Base-by-base conservation (phyloP, 2,888 invertebrate species). In the Andrena trimmerana region DNA sequence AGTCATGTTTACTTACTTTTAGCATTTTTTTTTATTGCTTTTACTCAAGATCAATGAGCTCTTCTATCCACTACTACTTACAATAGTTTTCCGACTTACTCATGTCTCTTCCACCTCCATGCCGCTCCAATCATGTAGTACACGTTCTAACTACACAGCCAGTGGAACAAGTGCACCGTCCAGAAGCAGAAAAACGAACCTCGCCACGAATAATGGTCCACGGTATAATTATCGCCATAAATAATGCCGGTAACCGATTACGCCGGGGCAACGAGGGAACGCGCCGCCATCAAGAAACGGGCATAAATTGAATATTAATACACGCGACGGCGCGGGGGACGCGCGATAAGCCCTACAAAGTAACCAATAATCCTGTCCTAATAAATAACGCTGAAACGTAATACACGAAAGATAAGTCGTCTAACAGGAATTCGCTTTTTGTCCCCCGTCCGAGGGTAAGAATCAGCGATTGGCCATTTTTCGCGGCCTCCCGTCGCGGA, bases 331-430 rank as follows among this genome's bases (percentile, higher is more conserved):
- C 29, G 24, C 62, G 31, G 29, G 16, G 72, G 48, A 62, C 62
- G 27, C 52, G 72, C 10, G 20, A 57, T 50, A 29, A 54, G 6
- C 73, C 20, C 24, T 29, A 36, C 81, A 57, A 65, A 69, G 81
- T 42, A 33, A 57, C 76, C 48, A 62, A 50, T 63, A 54, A 57
- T 27, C 57, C 20, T 48, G 69, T 72, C 54, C 74, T 36, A 75
- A 81, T 81, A 82, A 81, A 75, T 81, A 82, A 81, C 81, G 6
- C 29, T 74, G 81, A 66, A 82, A 82, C 65, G 65, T 81, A 82
- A 82, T 82, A 81, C 81, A 50, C 31, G 57, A 24, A 57, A 81
- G 81, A 81, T 81, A 80, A 70, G 36, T 63, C 60, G 75, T 57
- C 52, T 59, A 81, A 75, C 66, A 76, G 76, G 76, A 82, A 82